These are phyloP conservation scores for Melanotaenia nigrans DNA, from an alignment of 2,797 vertebrate species.

Conservation along the genomic window DNA sequence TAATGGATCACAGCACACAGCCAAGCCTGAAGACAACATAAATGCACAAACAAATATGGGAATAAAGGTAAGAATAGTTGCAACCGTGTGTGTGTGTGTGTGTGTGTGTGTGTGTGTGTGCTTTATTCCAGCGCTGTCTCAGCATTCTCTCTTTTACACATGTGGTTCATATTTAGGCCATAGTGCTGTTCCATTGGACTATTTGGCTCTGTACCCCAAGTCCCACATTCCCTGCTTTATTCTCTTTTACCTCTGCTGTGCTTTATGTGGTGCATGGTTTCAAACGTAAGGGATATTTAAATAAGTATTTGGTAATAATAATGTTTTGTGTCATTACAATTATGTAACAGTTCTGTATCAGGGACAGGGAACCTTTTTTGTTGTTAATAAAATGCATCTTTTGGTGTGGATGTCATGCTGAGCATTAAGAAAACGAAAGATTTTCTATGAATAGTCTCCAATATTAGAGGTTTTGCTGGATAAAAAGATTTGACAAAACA, in stretches of 20 bases:
- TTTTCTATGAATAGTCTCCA: neutral
- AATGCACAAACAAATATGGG: slow-evolving; percentile 36
- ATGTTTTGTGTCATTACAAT: neutral
- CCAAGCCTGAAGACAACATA: slow-evolving; percentile 28
- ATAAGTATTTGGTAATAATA: slow-evolving; percentile 1
- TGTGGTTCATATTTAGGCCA: slow-evolving; percentile 79
- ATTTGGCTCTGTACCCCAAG: slow-evolving; percentile 69
- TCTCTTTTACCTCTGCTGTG: slow-evolving; percentile 45
- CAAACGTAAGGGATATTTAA: slow-evolving; percentile 19
- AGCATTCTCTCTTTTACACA: slow-evolving; percentile 72
- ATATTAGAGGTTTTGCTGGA: neutral
- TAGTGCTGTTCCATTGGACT: slow-evolving; percentile 69
- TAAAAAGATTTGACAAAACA: neutral
- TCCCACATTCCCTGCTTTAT: slow-evolving; percentile 67
- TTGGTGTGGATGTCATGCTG: neutral
- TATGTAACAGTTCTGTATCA: neutral
- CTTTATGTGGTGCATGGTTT: slow-evolving; percentile 30
- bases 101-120: slow-evolving; percentile 30
- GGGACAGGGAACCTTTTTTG: neutral
- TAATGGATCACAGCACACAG: slow-evolving; percentile 13
- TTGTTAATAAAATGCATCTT: neutral
- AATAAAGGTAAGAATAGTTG: slow-evolving; percentile 61
- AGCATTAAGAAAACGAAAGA: neutral
- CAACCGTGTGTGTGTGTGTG: slow-evolving; percentile 23
- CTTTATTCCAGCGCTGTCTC: slow-evolving; percentile 60